phyloP scores from a whole-genome alignment of 1,140 invertebrate genomes.

The Zaprionus vittiger region DNA sequence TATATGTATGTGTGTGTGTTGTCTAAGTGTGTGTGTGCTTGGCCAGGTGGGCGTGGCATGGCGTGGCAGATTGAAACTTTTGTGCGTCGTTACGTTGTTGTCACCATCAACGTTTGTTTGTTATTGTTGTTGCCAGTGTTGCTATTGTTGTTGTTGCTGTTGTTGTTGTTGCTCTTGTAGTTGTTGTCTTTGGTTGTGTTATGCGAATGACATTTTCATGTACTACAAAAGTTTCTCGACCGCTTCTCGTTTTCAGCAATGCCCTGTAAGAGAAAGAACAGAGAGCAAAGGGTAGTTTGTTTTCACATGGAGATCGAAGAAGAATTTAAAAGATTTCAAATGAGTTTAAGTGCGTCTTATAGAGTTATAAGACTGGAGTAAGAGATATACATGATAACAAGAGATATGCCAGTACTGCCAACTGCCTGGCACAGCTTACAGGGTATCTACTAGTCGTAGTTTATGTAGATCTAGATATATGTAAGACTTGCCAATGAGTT shows the following conservation, averaged over 20 bases:
- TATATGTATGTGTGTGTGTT: slow-evolving; percentile 8
- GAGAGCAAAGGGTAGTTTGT: not conserved
- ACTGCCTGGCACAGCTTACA: too few species aligned
- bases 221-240: slow-evolving; percentile 80
- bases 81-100: slow-evolving; percentile 75
- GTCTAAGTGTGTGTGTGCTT: not conserved
- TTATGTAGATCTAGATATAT: too few species aligned
- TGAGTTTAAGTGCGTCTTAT: too few species aligned
- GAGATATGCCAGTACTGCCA: too few species aligned
- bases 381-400: too few species aligned
- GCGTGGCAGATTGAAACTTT: slow-evolving; percentile 66
- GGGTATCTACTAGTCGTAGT: too few species aligned
- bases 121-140: slow-evolving; percentile 1
- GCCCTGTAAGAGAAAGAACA: slow-evolving; percentile 2
- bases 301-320: too few species aligned
- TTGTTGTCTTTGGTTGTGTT: slow-evolving; percentile 60
- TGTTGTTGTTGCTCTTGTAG: slow-evolving; percentile 34
- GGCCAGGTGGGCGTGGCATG: slow-evolving; percentile 2
- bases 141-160: slow-evolving; percentile 23
- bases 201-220: slow-evolving; percentile 81
- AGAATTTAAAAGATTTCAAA: too few species aligned
- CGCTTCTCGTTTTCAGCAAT: slow-evolving; percentile 71
- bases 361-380: too few species aligned
- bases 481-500: too few species aligned
- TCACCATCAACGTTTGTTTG: slow-evolving; percentile 33